A percentile compares a stretch with the other conserved stretches of the same genome.
Evolutionary conservation across 2,797 vertebrate species (phyloP).

Genomic region (Delichon dasypus): DNA sequence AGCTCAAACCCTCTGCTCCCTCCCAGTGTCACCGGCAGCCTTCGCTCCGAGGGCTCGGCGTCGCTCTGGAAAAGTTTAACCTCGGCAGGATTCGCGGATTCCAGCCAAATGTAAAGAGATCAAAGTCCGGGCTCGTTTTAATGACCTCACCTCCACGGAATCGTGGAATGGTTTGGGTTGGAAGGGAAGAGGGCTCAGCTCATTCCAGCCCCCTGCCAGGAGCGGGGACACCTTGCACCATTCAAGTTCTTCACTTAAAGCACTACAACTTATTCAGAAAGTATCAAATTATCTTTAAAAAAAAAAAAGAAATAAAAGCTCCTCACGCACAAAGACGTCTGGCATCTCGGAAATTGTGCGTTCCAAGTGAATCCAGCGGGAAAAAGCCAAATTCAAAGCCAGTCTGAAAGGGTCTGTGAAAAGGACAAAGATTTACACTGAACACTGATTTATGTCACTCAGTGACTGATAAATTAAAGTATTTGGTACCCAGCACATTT

Average conservation of each 20-base stretch:
- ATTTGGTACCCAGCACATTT: background rate
- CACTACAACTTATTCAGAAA: background rate
- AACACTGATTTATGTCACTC: background rate
- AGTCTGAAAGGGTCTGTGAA: background rate
- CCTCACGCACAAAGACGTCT: background rate
- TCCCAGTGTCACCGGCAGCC: rapidly evolving
- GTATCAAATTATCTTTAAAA: background rate
- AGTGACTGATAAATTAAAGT: rapidly evolving
- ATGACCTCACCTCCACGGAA: background rate
- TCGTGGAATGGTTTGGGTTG: background rate
- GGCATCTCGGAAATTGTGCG: background rate
- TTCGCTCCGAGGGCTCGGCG: background rate
- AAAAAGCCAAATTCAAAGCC: background rate
- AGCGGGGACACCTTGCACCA: background rate
- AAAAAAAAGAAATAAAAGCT: background rate
- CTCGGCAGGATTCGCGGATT: background rate
- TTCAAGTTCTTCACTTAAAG: background rate
- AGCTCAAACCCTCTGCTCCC: rapidly evolving
- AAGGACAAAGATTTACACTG: background rate
- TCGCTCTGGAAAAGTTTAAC: background rate
- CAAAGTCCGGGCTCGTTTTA: background rate
- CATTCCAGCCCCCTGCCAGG: background rate
- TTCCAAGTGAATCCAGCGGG: background rate
- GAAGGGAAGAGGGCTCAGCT: background rate
- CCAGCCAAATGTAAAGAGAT: background rate